A percentile compares a stretch with the other conserved stretches of the same genome.
Conservation (phyloP, 2,888 invertebrate species). For the Conops quadrifasciatus region DNA sequence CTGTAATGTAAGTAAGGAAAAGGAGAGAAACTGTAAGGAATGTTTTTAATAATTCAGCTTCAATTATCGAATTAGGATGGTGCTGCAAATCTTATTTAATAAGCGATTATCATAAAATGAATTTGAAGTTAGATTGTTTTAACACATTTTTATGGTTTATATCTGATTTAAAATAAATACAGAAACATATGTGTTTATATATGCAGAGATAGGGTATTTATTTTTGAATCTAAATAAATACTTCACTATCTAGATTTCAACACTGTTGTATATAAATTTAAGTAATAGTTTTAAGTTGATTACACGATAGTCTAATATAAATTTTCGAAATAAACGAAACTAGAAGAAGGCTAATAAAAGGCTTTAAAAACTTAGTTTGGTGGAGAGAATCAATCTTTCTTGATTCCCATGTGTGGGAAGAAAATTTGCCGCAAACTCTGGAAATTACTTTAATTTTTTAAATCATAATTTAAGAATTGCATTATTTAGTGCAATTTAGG, state of each 20-base stretch:
- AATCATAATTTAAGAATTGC: too few relatives aligned
- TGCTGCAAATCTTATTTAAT: conserved; percentile 19
- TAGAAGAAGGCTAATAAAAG: conserved; percentile 26
- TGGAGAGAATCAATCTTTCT: too few relatives aligned
- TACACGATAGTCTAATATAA: neutral
- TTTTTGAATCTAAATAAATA: neutral
- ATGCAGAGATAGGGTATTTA: neutral
- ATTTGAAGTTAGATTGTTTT: neutral
- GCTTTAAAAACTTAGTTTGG: too few relatives aligned
- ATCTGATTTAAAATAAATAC: neutral
- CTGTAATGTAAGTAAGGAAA: too few relatives aligned
- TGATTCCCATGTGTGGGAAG: too few relatives aligned
- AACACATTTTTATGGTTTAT: neutral
- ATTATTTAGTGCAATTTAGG: too few relatives aligned
- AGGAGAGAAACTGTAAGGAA: too few relatives aligned
- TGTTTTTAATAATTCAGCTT: conserved; percentile 2
- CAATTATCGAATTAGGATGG: conserved; percentile 24
- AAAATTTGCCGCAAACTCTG: too few relatives aligned
- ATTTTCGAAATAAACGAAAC: conserved; percentile 19
- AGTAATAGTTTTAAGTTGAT: neutral
- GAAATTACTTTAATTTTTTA: too few relatives aligned
- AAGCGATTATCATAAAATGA: neutral
- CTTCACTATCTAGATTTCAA: neutral
- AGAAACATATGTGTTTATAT: neutral
- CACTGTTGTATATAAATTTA: neutral